Conservation (phyloP, 1,140 invertebrate genomes). For the Mizuhopecten yessoensis region DNA sequence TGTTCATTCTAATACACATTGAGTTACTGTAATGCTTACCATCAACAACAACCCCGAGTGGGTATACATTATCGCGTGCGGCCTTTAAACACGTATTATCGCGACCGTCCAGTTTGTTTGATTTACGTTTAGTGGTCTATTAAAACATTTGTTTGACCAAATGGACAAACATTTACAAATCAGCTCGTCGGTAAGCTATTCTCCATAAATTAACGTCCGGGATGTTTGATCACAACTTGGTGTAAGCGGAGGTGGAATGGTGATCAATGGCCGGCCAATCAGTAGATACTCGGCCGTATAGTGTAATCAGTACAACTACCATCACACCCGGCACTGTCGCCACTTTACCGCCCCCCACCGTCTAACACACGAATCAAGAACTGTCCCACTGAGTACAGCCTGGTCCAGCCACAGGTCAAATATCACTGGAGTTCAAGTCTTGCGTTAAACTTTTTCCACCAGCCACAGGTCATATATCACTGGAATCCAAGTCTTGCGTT, state of each 20-base stretch:
- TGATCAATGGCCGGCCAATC: background rate
- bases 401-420: no score
- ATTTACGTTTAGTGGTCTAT: background rate
- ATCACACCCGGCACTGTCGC: no score
- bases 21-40: background rate
- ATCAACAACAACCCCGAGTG: background rate
- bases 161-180: slow-evolving; percentile 26
- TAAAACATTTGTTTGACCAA: slow-evolving; percentile 39
- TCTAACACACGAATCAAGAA: no score
- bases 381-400: no score
- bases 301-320: no score
- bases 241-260: background rate
- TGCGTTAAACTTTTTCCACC: no score
- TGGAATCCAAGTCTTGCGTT: no score
- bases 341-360: background rate
- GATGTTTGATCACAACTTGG: background rate
- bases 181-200: background rate
- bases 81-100: background rate
- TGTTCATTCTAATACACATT: background rate
- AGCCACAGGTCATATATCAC: no score
- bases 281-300: background rate
- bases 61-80: background rate
- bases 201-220: slow-evolving; percentile 11
- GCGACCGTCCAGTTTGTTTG: background rate
- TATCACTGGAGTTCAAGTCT: no score